Evolutionary conservation across 1,140 invertebrate genomes (phyloP).

Genomic region (Meloidogyne exigua): DNA sequence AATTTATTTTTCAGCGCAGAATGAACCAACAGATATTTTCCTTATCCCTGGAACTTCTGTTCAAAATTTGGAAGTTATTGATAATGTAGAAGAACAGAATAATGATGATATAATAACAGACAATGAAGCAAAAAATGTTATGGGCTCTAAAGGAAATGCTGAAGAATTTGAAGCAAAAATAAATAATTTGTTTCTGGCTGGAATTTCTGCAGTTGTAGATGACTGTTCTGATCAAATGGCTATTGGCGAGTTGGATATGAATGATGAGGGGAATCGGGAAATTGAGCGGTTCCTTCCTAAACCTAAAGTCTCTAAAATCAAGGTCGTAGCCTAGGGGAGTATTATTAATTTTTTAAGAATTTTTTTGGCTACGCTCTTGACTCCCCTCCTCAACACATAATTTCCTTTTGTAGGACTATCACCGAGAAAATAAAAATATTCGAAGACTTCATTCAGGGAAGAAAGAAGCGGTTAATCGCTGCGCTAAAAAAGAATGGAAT

Average conservation of each 20-base stretch:
- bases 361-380: not conserved
- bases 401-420: slow-evolving; percentile 12
- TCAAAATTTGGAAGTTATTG: slow-evolving; percentile 20
- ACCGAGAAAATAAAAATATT: slow-evolving; percentile 11
- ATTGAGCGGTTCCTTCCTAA: not conserved
- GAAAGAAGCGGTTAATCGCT: slow-evolving; percentile 6
- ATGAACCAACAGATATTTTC: slow-evolving; percentile 8
- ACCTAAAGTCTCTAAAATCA: not conserved
- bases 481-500: slow-evolving; percentile 15
- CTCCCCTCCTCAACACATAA: not conserved
- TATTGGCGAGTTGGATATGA: not conserved
- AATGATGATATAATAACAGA: not conserved
- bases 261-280: slow-evolving; percentile 14
- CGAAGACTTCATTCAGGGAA: slow-evolving; percentile 1
- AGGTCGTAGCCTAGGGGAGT: not conserved
- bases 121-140: not conserved
- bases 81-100: slow-evolving; percentile 7
- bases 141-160: too few species aligned
- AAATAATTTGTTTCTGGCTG: not conserved
- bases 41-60: slow-evolving; percentile 21
- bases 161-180: not conserved
- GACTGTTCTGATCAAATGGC: not conserved
- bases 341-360: not conserved
- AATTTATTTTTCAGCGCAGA: not conserved
- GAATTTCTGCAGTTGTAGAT: not conserved